Evolutionary conservation across 2,888 invertebrate genomes (phyloP).

Genomic region (Meandrusa payeni): DNA sequence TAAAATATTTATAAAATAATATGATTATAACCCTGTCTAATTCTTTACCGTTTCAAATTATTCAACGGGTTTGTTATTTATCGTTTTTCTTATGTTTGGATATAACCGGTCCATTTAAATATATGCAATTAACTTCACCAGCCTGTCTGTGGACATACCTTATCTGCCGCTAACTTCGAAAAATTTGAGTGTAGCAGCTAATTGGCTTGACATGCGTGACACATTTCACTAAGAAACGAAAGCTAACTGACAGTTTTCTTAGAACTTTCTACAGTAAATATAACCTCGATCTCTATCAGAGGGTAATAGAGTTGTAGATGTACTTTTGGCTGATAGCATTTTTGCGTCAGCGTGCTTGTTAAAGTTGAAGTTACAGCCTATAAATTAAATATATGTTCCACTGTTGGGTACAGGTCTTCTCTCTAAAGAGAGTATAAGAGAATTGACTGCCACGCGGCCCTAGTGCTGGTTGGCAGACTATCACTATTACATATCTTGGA

Average conservation of each 20-base stretch:
- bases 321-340: slow-evolving; percentile 23
- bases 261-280: slow-evolving; percentile 29
- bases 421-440: too few relatives aligned
- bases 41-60: too few relatives aligned
- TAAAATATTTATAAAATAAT: too few relatives aligned
- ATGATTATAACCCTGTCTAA: too few relatives aligned
- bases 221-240: slow-evolving; percentile 29
- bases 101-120: not conserved
- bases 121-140: slow-evolving; percentile 10
- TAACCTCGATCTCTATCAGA: slow-evolving; percentile 24
- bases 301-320: slow-evolving; percentile 27
- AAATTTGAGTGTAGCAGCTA: slow-evolving; percentile 26
- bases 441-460: too few relatives aligned
- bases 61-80: slow-evolving; percentile 26
- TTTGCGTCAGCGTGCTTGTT: too few relatives aligned
- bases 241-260: slow-evolving; percentile 28
- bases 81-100: slow-evolving; percentile 3
- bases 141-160: slow-evolving; percentile 3
- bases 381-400: too few relatives aligned
- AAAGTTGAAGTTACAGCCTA: too few relatives aligned
- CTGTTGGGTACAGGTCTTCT: too few relatives aligned
- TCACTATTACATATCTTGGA: too few relatives aligned
- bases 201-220: slow-evolving; percentile 31
- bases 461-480: too few relatives aligned
- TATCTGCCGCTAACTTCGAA: slow-evolving; percentile 10